Evolutionary conservation across 2,113 vertebrate species (phyloP), one percentile per base, ranked within the genome.

Genomic region (Cynopterus brachyotis): DNA sequence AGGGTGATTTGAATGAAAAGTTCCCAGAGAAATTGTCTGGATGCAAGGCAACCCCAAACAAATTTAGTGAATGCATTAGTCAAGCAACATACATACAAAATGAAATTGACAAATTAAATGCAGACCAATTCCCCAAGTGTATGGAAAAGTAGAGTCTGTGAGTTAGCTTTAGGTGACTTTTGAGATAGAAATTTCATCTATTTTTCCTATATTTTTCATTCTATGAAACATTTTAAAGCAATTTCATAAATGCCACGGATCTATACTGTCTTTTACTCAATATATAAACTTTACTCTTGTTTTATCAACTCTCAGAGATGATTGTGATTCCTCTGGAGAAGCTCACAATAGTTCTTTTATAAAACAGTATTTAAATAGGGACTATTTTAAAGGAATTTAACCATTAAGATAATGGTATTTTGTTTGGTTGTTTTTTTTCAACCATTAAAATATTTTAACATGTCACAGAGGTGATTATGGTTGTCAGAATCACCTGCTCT

Each of bases 101-200:
- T 95, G 62, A 96, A 97, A 96, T 66, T 95, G 96, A 91, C 81
- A 87, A 83, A 95, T 92, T 96, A 86, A 98, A 60, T 86, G 37
- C 0, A 9, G 30, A 62, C 53, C 62, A 73, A 80, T 86, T 95
- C 89, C 81, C 86, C 28, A 89, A 91, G 62, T 73, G 94, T 91
- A 91, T 42, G 91, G 89, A n/a, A 83, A 96, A 93, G 42, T 73
- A 94, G 60, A 91, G 76, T 94, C 24, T 19, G 9, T 82, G 66
- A 62, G 30, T 91, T 91, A 69, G 4, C 26, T 78, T 95, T 89
- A 96, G 90, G 37, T 70, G 32, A 73, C n/a, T 93, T 96, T 75
- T 20, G 67, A 92, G 45, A 88, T 57, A 85, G 50, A 4, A 35
- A 91, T 83, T 81, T 37, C 37, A 93, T 62, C 37, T 59, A 73